Evolutionary conservation across 2,888 invertebrate species (phyloP).

Genomic region (Polydrusus cervinus): DNA sequence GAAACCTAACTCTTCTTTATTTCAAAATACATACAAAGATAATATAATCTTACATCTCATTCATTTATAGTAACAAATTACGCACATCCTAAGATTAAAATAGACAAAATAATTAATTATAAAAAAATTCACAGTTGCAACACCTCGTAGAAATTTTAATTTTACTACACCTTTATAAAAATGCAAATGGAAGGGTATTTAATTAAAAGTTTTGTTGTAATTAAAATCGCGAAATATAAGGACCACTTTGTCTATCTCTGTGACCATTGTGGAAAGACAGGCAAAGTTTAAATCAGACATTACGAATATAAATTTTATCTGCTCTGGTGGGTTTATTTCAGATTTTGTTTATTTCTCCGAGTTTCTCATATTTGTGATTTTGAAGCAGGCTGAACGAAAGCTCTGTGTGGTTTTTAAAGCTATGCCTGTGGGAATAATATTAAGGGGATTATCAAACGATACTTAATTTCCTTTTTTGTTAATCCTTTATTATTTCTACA

Average conservation of each 20-base stretch:
- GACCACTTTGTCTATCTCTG: slow-evolving; percentile 24
- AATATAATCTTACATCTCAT: not conserved
- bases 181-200: slow-evolving; percentile 2
- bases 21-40: too few relatives aligned
- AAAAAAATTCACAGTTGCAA: slow-evolving; percentile 65
- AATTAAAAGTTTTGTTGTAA: slow-evolving; percentile 17
- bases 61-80: not conserved
- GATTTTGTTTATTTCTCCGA: slow-evolving; percentile 20
- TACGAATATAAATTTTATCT: slow-evolving; percentile 25
- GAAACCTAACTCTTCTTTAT: too few relatives aligned
- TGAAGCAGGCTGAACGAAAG: not conserved
- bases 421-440: not conserved
- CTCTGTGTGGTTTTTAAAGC: slow-evolving; percentile 5
- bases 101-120: slow-evolving; percentile 1
- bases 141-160: slow-evolving; percentile 70
- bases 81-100: not conserved
- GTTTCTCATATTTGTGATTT: slow-evolving; percentile 18
- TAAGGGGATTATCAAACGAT: not conserved
- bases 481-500: not conserved
- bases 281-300: slow-evolving; percentile 22
- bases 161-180: not conserved
- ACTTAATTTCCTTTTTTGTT: not conserved
- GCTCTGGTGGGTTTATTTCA: slow-evolving; percentile 16
- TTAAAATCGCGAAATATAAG: slow-evolving; percentile 12
- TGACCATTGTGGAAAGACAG: slow-evolving; percentile 11